Evolutionary conservation across 2,113 vertebrate genomes (phyloP).

Genomic region (Thunnus maccoyii): DNA sequence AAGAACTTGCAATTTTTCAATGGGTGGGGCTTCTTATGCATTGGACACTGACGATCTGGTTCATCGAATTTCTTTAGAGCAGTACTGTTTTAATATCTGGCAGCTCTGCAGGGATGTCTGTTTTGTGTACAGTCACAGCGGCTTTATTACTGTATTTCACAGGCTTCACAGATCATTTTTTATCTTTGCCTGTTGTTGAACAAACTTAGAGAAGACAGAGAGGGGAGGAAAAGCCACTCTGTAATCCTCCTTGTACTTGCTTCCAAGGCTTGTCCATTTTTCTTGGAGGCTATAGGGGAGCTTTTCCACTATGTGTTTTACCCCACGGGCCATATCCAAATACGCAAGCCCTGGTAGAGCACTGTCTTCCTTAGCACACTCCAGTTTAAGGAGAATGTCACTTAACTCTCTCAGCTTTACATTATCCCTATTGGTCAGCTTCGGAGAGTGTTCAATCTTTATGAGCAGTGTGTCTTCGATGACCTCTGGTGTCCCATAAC

Average conservation of each 20-base stretch:
- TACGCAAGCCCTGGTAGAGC: background rate
- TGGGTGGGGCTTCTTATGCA: constrained; percentile 10
- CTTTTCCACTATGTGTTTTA: constrained; percentile 1
- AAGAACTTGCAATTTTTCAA: constrained; percentile 33
- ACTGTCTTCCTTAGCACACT: background rate
- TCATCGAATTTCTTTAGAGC: background rate
- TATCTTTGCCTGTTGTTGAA: background rate
- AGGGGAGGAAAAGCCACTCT: background rate
- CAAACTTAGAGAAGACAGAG: background rate
- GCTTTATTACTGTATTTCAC: background rate
- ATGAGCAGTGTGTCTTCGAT: background rate
- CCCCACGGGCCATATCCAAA: background rate
- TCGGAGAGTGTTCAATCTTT: background rate
- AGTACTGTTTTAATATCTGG: background rate
- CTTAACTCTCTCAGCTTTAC: background rate
- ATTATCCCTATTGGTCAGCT: background rate
- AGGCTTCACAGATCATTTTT: constrained; percentile 3
- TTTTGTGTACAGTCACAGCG: background rate
- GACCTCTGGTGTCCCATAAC: background rate
- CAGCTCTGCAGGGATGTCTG: background rate
- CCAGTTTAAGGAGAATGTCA: background rate
- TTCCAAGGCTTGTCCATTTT: background rate
- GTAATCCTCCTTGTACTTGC: background rate
- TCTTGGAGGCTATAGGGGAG: background rate
- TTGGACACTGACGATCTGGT: background rate